A percentile compares a stretch with the other conserved stretches of the same genome.
Evolutionary conservation across 2,113 vertebrate genomes (phyloP).

Genomic region (Planiliza haematocheilus): DNA sequence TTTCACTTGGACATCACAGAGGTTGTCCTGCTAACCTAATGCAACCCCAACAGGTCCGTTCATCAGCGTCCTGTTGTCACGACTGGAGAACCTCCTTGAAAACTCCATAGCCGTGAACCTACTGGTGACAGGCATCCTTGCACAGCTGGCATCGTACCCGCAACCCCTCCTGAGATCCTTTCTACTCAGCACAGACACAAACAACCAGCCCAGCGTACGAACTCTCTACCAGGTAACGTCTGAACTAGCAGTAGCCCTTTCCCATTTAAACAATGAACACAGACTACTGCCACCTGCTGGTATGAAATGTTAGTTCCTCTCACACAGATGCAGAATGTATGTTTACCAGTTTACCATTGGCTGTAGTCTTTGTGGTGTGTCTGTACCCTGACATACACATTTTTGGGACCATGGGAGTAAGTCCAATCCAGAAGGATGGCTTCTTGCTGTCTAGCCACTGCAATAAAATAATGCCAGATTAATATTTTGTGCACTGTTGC

Average conservation of each 20-base stretch:
- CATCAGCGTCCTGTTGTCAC: constrained; percentile 94
- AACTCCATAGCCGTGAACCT: constrained; percentile 95
- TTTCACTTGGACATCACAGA: not conserved
- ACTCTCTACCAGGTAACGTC: constrained; percentile 92
- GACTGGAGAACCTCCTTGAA: constrained; percentile 96
- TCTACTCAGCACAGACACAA: constrained; percentile 88
- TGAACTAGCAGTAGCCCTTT: not conserved
- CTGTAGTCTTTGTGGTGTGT: too few species aligned
- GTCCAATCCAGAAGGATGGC: too few species aligned
- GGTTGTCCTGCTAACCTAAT: constrained; percentile 8
- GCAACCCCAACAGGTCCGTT: constrained; percentile 92
- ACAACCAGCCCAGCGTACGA: constrained; percentile 85
- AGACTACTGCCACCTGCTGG: too few species aligned
- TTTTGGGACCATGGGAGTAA: too few species aligned
- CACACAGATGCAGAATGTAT: too few species aligned
- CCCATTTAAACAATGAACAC: too few species aligned
- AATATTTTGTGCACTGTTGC: not conserved
- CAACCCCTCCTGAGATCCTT: constrained; percentile 94
- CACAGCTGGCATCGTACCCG: constrained; percentile 93
- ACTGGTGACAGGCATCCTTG: constrained; percentile 93
- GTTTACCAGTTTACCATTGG: too few species aligned
- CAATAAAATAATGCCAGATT: too few species aligned
- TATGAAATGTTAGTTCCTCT: too few species aligned
- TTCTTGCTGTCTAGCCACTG: too few species aligned
- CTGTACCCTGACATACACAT: too few species aligned